phyloP scores from a whole-genome alignment of 1,140 invertebrate species.

The Drosophila azteca region DNA sequence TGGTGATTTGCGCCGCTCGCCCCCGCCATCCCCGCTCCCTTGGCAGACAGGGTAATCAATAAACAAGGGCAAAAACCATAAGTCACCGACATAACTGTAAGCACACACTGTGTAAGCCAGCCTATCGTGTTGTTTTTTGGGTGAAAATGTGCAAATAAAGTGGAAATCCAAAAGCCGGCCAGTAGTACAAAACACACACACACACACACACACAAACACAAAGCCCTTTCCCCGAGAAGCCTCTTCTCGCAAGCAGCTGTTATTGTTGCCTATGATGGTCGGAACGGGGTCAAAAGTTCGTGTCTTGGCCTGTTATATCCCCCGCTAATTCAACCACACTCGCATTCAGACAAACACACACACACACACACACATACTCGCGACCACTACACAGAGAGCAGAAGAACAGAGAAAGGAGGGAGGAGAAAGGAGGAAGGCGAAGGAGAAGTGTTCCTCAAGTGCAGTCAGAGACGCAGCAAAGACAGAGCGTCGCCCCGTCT shows the following conservation, averaged over 20 bases:
- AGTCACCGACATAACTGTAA: conserved; percentile 32
- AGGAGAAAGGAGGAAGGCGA: background rate
- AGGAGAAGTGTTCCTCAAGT: conserved; percentile 57
- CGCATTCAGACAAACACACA: conserved; percentile 12
- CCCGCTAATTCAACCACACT: conserved; percentile 69
- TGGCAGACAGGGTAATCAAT: conserved; percentile 42
- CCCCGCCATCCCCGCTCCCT: background rate
- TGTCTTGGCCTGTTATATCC: conserved; percentile 36
- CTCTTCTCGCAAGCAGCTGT: conserved; percentile 54
- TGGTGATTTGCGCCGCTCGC: conserved; percentile 16
- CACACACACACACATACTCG: conserved; percentile 2
- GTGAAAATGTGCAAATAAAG: conserved; percentile 36
- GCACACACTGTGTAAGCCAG: conserved; percentile 9
- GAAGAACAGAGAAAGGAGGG: too few species aligned
- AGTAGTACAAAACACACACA: conserved; percentile 35
- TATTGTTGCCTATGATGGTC: conserved; percentile 50
- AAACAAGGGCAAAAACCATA: conserved; percentile 25
- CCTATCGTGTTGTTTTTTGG: conserved; percentile 15
- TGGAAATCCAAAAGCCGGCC: conserved; percentile 34
- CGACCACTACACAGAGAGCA: conserved; percentile 12
- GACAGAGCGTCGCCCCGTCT: conserved; percentile 48
- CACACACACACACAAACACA: background rate
- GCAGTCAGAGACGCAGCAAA: conserved; percentile 51
- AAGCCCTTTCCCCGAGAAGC: conserved; percentile 23
- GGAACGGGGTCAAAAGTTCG: conserved; percentile 79